phyloP scores from a whole-genome alignment of 2,797 vertebrate species.

The Zenarchopterus dispar region DNA sequence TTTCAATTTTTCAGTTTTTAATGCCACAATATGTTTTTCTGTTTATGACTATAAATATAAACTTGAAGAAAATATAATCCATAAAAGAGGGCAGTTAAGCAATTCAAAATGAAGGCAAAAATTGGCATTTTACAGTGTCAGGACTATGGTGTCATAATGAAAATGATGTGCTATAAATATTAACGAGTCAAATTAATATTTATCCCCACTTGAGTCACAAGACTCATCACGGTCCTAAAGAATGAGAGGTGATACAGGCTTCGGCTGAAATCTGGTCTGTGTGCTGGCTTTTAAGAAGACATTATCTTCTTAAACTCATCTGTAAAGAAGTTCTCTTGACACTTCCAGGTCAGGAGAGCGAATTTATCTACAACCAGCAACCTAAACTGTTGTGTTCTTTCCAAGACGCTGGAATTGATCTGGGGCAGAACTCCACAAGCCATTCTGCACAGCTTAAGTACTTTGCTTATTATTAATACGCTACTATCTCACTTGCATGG shows the following conservation, averaged over 20 bases:
- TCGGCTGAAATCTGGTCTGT: not conserved
- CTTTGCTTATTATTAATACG: too few relatives aligned
- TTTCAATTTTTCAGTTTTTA: too few relatives aligned
- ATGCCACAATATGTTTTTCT: too few relatives aligned
- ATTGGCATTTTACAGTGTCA: too few relatives aligned
- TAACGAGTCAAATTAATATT: too few relatives aligned
- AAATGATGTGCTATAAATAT: too few relatives aligned
- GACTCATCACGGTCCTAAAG: not conserved
- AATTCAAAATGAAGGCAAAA: not conserved
- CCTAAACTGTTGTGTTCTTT: not conserved
- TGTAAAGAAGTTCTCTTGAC: not conserved
- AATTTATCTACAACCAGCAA: not conserved
- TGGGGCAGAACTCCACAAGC: too few relatives aligned
- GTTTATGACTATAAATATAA: too few relatives aligned
- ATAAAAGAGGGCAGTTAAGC: not conserved
- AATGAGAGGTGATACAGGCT: not conserved
- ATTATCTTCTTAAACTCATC: conserved; percentile 1
- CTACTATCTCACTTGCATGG: not conserved
- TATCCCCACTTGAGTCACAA: not conserved
- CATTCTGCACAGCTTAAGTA: too few relatives aligned
- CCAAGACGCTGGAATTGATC: not conserved
- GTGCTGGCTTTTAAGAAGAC: not conserved
- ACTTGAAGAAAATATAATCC: not conserved
- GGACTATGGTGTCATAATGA: too few relatives aligned
- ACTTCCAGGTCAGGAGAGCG: not conserved